Conservation (phyloP, 2,113 vertebrate genomes). For the Hippocampus guttulatus region DNA sequence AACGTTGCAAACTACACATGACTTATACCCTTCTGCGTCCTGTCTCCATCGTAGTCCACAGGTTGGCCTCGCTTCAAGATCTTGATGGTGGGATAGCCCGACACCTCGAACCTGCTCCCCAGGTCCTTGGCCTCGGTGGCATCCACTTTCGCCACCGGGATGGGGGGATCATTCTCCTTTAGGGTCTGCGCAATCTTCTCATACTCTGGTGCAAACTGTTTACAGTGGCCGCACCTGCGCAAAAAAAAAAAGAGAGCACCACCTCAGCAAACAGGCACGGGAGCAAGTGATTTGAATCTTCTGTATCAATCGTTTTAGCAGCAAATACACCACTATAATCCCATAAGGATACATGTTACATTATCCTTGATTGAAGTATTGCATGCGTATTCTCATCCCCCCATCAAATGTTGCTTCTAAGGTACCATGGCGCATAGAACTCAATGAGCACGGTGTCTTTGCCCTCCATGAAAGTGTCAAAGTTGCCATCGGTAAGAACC, state of each 20-base stretch:
- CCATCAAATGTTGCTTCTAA: background rate
- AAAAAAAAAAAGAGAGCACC: background rate
- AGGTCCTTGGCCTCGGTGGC: slow-evolving; percentile 77
- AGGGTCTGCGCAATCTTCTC: slow-evolving; percentile 87
- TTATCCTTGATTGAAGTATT: too few species aligned
- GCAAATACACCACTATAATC: too few species aligned
- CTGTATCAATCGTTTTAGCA: too few species aligned
- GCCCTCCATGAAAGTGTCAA: slow-evolving; percentile 83
- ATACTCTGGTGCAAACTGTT: slow-evolving; percentile 92
- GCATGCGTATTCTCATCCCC: too few species aligned
- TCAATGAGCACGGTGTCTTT: slow-evolving; percentile 91
- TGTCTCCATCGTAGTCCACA: slow-evolving; percentile 88
- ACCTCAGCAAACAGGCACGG: background rate
- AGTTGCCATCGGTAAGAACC: slow-evolving; percentile 84
- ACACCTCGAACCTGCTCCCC: slow-evolving; percentile 85
- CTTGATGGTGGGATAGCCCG: slow-evolving; percentile 95
- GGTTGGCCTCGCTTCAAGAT: slow-evolving; percentile 90
- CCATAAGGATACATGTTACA: too few species aligned
- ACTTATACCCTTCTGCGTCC: slow-evolving; percentile 80
- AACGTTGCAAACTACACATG: too few species aligned
- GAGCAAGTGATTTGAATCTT: slow-evolving; percentile 23
- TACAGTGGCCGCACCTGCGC: slow-evolving; percentile 93
- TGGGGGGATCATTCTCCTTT: slow-evolving; percentile 85
- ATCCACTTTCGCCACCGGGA: slow-evolving; percentile 92
- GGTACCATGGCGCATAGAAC: slow-evolving; percentile 95